Evolutionary conservation across 2,113 vertebrate species (phyloP).

Genomic region (Forbesichthys agassizii): DNA sequence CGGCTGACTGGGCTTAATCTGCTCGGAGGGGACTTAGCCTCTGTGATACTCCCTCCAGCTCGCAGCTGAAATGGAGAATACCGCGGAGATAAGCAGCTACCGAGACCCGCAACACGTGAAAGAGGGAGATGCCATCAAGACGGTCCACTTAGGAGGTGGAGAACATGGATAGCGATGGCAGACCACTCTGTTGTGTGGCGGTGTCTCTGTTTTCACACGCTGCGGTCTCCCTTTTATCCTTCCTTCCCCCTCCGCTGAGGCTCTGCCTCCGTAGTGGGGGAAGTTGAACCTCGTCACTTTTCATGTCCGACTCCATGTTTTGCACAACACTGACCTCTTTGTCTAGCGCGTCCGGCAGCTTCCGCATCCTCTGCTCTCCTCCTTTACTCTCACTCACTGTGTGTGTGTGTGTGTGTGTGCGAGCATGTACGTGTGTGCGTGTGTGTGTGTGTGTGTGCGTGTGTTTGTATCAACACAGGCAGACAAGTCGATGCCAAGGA

Average conservation of each 20-base stretch:
- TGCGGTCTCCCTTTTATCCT: constrained; percentile 4
- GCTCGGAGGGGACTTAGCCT: constrained; percentile 55
- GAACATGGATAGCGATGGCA: too few species aligned
- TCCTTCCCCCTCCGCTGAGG: too few species aligned
- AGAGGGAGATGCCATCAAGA: constrained; percentile 38
- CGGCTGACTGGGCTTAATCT: constrained; percentile 59
- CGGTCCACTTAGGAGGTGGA: constrained; percentile 3
- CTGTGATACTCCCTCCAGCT: constrained; percentile 47
- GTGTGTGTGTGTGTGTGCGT: neutral
- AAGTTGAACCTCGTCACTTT: constrained; percentile 60
- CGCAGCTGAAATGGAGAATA: constrained; percentile 39
- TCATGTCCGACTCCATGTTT: constrained; percentile 67
- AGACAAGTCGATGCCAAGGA: constrained; percentile 36
- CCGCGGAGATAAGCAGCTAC: constrained; percentile 50
- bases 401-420: constrained; percentile 1
- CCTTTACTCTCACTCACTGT: constrained; percentile 24
- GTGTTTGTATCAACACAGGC: neutral
- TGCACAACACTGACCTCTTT: constrained; percentile 71
- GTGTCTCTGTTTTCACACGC: neutral
- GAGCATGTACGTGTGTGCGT: constrained; percentile 1
- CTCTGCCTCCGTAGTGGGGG: constrained; percentile 9
- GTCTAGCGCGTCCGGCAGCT: constrained; percentile 62
- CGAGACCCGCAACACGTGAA: constrained; percentile 29
- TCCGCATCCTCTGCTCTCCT: constrained; percentile 42
- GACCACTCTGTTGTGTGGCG: neutral